These are phyloP conservation scores for Spea multiplicata DNA, from an alignment of 2,113 vertebrate genomes.

Conservation along the genomic window DNA sequence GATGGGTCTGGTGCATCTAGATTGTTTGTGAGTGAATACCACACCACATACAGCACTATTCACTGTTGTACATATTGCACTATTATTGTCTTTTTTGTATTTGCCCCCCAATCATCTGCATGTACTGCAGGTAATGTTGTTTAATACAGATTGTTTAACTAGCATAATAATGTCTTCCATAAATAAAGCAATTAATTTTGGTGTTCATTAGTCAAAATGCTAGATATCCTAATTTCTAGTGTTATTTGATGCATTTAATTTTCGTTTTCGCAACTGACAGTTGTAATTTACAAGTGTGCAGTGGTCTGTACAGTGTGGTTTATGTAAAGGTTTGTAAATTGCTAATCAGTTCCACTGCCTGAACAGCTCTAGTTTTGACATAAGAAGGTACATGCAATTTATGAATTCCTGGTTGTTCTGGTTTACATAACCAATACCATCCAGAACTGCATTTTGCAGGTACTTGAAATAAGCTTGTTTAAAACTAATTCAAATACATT, in stretches of 20 bases:
- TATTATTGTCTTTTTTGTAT: too few species aligned
- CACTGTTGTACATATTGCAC: too few species aligned
- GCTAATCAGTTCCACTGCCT: conserved; percentile 31
- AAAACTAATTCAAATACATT: conserved; percentile 39
- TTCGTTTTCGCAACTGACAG: conserved; percentile 12
- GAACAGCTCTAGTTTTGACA: conserved; percentile 36
- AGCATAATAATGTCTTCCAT: conserved; percentile 1
- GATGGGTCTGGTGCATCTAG: too few species aligned
- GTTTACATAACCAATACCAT: conserved; percentile 22
- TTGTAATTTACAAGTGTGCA: conserved; percentile 35
- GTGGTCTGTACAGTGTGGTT: conserved; percentile 27
- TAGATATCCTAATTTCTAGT: background rate
- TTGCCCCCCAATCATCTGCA: too few species aligned
- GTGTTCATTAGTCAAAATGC: background rate
- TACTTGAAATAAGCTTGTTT: conserved; percentile 37
- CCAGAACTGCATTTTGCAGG: conserved; percentile 18
- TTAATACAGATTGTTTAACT: conserved; percentile 13
- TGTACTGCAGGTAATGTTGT: too few species aligned
- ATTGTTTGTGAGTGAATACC: too few species aligned
- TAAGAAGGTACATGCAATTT: conserved; percentile 16
- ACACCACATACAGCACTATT: too few species aligned
- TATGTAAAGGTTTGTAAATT: conserved; percentile 44
- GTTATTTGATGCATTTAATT: background rate
- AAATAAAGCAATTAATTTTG: conserved; percentile 12
- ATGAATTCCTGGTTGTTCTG: conserved; percentile 7